A percentile compares a stretch with the other conserved stretches of the same genome.
These are phyloP conservation scores for Callosobruchus maculatus DNA, from an alignment of 2,888 invertebrate species.

Conservation along the genomic window DNA sequence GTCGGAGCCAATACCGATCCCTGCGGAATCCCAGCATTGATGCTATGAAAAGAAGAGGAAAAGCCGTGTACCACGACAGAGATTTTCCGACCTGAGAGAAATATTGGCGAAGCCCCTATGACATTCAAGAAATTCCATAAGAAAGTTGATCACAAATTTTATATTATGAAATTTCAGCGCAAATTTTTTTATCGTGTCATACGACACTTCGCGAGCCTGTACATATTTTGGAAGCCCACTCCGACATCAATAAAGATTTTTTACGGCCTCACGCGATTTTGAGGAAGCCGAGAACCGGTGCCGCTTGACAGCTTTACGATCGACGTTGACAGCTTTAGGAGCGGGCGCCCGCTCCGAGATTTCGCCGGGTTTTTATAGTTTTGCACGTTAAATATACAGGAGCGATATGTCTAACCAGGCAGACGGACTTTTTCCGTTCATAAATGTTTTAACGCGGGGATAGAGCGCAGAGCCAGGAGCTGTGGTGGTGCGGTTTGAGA, in stretches of 20 bases:
- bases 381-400: neutral
- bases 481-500: neutral
- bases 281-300: slow-evolving; percentile 42
- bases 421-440: neutral
- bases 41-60: no score
- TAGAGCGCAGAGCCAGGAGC: neutral
- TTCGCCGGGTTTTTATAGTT: neutral
- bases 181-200: no score
- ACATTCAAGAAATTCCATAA: no score
- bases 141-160: no score
- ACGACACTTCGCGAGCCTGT: neutral
- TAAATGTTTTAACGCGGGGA: neutral
- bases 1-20: no score
- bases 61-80: no score
- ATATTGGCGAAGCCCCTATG: no score
- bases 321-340: slow-evolving; percentile 49
- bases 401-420: neutral
- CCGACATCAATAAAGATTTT: slow-evolving; percentile 25
- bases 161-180: no score
- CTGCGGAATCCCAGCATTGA: no score
- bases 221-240: neutral
- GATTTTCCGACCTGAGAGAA: no score
- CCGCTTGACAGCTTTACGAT: slow-evolving; percentile 49
- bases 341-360: slow-evolving; percentile 31
- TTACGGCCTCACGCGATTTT: slow-evolving; percentile 35